These are phyloP conservation scores for Hippocampus zosterae DNA, from an alignment of 2,113 vertebrate species.

Conservation along the genomic window DNA sequence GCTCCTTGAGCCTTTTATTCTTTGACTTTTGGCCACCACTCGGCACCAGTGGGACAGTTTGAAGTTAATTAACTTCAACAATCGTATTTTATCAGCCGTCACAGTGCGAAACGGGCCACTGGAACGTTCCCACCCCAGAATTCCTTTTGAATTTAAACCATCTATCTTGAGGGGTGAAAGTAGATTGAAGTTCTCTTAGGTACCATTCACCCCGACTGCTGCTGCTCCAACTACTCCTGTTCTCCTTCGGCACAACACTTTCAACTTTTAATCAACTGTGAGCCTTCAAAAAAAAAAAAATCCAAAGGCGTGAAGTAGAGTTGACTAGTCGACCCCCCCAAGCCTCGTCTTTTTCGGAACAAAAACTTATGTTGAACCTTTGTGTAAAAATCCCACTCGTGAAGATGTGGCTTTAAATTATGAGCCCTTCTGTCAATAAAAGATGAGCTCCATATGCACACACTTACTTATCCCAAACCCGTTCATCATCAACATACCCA, in stretches of 20 bases:
- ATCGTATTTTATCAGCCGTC: constrained; percentile 26
- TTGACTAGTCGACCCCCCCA: neutral
- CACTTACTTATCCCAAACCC: constrained; percentile 1
- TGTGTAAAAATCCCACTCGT: neutral
- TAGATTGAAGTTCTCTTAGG: neutral
- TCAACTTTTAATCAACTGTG: neutral
- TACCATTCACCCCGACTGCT: neutral
- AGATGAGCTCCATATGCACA: neutral
- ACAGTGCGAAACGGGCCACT: constrained; percentile 10
- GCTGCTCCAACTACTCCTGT: neutral
- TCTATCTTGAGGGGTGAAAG: constrained; percentile 13
- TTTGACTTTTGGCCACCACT: constrained; percentile 21
- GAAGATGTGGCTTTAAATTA: neutral
- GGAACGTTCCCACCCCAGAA: constrained; percentile 22
- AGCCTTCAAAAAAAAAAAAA: neutral
- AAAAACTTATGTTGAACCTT: neutral
- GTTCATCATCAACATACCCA: neutral
- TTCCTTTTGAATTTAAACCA: constrained; percentile 23
- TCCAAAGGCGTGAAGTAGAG: neutral
- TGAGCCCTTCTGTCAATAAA: neutral
- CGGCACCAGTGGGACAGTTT: constrained; percentile 15
- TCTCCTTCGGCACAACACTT: neutral
- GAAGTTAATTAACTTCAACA: constrained; percentile 40
- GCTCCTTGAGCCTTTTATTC: constrained; percentile 1
- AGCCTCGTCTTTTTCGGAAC: neutral